Evolutionary conservation across 2,888 invertebrate genomes (phyloP).

Genomic region (Malthinus flaveolus): DNA sequence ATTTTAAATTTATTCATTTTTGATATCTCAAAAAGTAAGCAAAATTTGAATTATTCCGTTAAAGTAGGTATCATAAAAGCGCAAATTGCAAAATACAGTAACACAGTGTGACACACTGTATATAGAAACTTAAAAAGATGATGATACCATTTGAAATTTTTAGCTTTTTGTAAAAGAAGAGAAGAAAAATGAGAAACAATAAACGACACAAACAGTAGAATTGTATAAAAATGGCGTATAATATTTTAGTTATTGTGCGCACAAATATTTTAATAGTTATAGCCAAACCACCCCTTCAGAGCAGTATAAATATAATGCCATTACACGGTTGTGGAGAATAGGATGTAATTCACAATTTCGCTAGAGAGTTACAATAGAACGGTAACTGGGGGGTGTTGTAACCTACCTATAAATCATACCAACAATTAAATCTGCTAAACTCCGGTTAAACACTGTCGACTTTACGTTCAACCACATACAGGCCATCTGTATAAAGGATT

Average conservation of each 20-base stretch:
- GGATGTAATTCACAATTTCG: slow-evolving; percentile 41
- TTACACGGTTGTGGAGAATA: slow-evolving; percentile 34
- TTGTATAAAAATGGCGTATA: slow-evolving; percentile 17
- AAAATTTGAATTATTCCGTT: no score
- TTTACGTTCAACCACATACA: slow-evolving; percentile 38
- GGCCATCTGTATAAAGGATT: slow-evolving; percentile 44
- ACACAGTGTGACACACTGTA: no score
- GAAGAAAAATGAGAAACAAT: slow-evolving; percentile 18
- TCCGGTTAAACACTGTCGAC: slow-evolving; percentile 50
- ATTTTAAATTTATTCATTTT: no score
- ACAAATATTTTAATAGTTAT: slow-evolving; percentile 34
- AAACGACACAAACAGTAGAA: slow-evolving; percentile 19
- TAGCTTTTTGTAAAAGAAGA: no score
- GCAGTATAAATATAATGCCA: slow-evolving; percentile 23
- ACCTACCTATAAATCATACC: slow-evolving; percentile 48
- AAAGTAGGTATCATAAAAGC: no score
- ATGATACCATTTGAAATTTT: no score
- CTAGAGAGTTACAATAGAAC: slow-evolving; percentile 33
- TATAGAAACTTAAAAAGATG: no score
- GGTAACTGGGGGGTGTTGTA: slow-evolving; percentile 47
- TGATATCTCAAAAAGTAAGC: no score
- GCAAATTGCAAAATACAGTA: no score
- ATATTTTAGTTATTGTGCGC: slow-evolving; percentile 30
- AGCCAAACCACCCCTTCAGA: slow-evolving; percentile 18
- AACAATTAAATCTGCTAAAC: slow-evolving; percentile 52